Base-by-base conservation (phyloP, 1,140 invertebrate genomes). In the Drosophila ficusphila region DNA sequence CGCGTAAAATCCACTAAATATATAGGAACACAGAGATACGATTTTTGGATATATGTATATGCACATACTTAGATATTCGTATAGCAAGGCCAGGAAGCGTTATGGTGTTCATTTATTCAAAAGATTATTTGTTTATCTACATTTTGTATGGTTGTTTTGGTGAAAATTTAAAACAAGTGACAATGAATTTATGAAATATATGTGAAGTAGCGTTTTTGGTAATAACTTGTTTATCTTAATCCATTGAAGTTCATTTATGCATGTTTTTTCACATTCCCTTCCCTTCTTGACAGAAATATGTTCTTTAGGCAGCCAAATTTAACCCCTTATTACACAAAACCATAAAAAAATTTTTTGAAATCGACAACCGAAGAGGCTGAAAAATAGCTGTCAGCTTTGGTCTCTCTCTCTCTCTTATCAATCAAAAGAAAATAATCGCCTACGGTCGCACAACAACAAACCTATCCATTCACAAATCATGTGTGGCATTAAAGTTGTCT, bases 1-100 rank as follows among this genome's bases (percentile, higher is more conserved):
- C 81, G 76, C 71, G 81, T 76, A 70, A 79, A 85, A 73, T 71
- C n/a, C n/a, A n/a, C n/a, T n/a, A n/a, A n/a, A n/a, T n/a, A n/a
- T n/a, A n/a, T n/a, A n/a, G n/a, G n/a, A n/a, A n/a, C n/a, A n/a
- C n/a, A n/a, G n/a, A n/a, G n/a, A n/a, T n/a, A n/a, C n/a, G n/a
- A n/a, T n/a, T n/a, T n/a, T n/a, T n/a, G n/a, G n/a, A 71, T 46
- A 64, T 62, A 74, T 64, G 54, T 58, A 51, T 48, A 70, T 57
- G n/a, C n/a, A n/a, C n/a, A n/a, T n/a, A n/a, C n/a, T n/a, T n/a
- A n/a, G n/a, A n/a, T n/a, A n/a, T n/a, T n/a, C n/a, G 62, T 70
- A 42, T n/a, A 29, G 34, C 3, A 4, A 23, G 7, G 6, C 27
- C 19, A 23, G 46, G 49, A 51, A 31, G 49, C 25, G 34, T 58